These are phyloP conservation scores for Eupelmus urozonus DNA, from an alignment of 2,888 invertebrate species.

Conservation along the genomic window DNA sequence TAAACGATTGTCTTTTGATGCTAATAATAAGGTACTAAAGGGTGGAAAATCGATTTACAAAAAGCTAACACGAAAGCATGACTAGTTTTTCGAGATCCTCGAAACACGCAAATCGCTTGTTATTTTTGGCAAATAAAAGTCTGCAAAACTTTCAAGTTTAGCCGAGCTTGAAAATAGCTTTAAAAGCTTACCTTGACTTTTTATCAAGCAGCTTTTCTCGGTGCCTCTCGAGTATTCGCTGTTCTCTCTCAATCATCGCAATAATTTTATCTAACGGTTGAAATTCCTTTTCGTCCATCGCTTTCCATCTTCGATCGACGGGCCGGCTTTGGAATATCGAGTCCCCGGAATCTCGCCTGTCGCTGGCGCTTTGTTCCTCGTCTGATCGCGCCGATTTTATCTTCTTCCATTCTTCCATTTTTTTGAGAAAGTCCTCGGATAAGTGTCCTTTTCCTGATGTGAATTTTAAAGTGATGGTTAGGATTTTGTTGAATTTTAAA, in stretches of 20 bases:
- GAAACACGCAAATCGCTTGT: no score
- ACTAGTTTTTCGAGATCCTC: no score
- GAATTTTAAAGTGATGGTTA: background rate
- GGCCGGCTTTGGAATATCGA: conserved; percentile 9
- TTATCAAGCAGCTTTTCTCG: conserved; percentile 77
- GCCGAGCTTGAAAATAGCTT: no score
- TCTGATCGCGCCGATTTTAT: conserved; percentile 83
- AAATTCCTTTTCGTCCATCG: conserved; percentile 78
- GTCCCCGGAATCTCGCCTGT: conserved; percentile 69
- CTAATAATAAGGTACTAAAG: no score
- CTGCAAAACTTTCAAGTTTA: no score
- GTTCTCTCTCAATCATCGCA: conserved; percentile 82
- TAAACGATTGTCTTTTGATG: no score
- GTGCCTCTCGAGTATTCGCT: conserved; percentile 81
- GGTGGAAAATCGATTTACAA: no score
- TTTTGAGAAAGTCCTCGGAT: conserved; percentile 90
- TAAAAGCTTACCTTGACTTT: conserved; percentile 27
- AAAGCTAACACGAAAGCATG: no score
- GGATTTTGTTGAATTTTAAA: no score
- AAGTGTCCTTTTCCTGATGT: conserved; percentile 82
- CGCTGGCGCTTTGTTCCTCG: conserved; percentile 77
- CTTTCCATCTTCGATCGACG: conserved; percentile 58
- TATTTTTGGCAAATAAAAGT: no score
- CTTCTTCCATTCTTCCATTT: conserved; percentile 91
- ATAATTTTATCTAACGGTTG: conserved; percentile 81